Conservation (phyloP, 2,113 vertebrate species). For the Oryzias melastigma region DNA sequence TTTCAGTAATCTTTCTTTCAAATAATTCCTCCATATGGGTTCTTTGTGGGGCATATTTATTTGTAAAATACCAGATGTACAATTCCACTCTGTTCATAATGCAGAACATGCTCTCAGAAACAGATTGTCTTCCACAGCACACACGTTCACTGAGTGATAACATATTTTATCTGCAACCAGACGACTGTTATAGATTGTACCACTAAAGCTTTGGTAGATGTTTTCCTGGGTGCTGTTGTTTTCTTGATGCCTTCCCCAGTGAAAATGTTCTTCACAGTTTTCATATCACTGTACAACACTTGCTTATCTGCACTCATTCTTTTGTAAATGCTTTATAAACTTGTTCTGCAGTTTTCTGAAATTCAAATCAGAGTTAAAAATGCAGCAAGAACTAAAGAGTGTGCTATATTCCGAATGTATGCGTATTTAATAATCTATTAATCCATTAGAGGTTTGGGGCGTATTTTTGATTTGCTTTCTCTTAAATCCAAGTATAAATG, state of each 20-base stretch:
- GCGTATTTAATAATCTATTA: no score
- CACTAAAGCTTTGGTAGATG: conserved; percentile 23
- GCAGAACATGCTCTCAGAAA: conserved; percentile 6
- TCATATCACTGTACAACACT: no score
- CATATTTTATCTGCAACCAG: conserved; percentile 20
- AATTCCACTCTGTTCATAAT: not conserved
- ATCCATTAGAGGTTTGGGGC: no score
- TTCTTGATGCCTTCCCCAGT: not conserved
- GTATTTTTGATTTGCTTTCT: no score
- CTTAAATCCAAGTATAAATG: no score
- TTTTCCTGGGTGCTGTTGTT: conserved; percentile 8
- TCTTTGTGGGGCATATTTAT: conserved; percentile 40
- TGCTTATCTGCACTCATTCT: no score
- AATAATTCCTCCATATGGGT: not conserved
- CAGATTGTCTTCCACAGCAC: not conserved
- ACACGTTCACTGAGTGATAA: conserved; percentile 3
- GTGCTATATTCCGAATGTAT: no score
- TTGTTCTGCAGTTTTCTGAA: no score
- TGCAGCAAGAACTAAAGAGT: no score
- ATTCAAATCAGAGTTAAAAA: no score
- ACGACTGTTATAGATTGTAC: not conserved
- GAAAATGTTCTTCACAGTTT: conserved; percentile 7
- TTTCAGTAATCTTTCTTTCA: not conserved
- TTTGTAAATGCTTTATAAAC: no score
- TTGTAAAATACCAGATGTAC: conserved; percentile 13